Percentiles rank a stretch among this genome's conserved stretches.
Conservation (phyloP, 1,140 invertebrate species). For the Scylla paramamosain region DNA sequence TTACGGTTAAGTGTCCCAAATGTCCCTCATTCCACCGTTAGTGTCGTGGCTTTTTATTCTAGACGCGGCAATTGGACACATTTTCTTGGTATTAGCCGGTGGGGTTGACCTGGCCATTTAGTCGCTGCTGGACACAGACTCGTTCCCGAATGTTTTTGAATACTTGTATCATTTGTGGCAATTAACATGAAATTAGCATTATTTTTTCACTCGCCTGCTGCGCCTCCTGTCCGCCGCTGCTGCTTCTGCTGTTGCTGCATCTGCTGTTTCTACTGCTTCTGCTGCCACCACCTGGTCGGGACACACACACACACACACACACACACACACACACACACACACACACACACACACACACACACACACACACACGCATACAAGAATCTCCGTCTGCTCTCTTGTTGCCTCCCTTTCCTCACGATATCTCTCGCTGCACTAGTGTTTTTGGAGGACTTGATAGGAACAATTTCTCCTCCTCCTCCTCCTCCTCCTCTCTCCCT, state of each 20-base stretch:
- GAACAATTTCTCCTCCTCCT: not conserved
- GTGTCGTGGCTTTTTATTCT: slow-evolving; percentile 26
- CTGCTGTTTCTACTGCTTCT: not conserved
- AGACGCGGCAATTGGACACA: slow-evolving; percentile 16
- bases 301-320: too few relatives aligned
- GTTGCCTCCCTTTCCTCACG: not conserved
- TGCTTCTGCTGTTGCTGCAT: not conserved
- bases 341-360: too few relatives aligned
- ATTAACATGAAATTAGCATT: slow-evolving; percentile 24
- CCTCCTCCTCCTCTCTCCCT: not conserved
- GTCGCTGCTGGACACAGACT: not conserved
- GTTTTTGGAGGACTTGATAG: too few relatives aligned
- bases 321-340: too few relatives aligned
- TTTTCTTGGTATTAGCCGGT: slow-evolving; percentile 35
- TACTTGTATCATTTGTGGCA: slow-evolving; percentile 22
- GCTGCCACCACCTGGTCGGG: not conserved
- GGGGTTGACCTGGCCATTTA: slow-evolving; percentile 18
- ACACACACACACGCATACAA: too few relatives aligned
- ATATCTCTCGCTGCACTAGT: too few relatives aligned
- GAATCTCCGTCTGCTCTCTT: not conserved
- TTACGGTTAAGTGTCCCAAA: slow-evolving; percentile 28
- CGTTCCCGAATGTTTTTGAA: not conserved
- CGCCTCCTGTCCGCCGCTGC: not conserved
- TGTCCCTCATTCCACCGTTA: slow-evolving; percentile 30
- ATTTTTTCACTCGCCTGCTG: not conserved